A percentile compares a stretch with the other conserved stretches of the same genome.
phyloP scores from a whole-genome alignment of 2,797 vertebrate species.

The Tympanoctomys barrerae region DNA sequence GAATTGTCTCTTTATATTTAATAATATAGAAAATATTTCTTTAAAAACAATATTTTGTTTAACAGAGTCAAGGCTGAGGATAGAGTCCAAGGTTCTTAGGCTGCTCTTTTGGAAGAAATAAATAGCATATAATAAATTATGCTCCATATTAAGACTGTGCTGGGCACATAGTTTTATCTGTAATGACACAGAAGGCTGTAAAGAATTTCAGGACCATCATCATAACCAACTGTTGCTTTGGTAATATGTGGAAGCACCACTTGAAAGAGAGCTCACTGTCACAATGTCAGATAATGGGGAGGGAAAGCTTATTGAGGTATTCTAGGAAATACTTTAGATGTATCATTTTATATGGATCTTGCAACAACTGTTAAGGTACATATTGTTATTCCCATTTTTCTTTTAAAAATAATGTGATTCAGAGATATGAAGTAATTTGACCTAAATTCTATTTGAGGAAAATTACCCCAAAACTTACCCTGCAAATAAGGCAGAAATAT shows the following conservation, averaged over 20 bases:
- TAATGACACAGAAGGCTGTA: constrained; percentile 9
- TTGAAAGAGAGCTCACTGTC: constrained; percentile 32
- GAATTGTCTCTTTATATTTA: constrained; percentile 63
- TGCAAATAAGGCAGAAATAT: constrained; percentile 37
- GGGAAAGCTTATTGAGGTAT: not conserved
- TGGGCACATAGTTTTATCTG: constrained; percentile 12
- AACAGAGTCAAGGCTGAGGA: not conserved
- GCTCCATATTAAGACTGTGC: not conserved
- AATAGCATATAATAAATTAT: constrained; percentile 6
- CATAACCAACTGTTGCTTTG: constrained; percentile 57
- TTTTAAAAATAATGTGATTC: not conserved
- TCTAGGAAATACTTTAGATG: not conserved
- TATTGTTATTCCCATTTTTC: not conserved
- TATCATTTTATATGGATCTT: not conserved
- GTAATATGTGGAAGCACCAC: not conserved
- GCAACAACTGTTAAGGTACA: not conserved
- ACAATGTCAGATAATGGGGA: constrained; percentile 24
- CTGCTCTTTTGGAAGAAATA: not conserved
- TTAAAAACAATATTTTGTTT: constrained; percentile 57
- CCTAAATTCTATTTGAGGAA: constrained; percentile 24
- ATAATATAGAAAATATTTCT: constrained; percentile 63
- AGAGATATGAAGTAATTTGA: constrained; percentile 24
- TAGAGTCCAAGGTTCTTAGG: not conserved
- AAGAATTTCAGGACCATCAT: not conserved
- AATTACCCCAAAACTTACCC: not conserved